Evolutionary conservation across 2,888 invertebrate genomes (phyloP).

Genomic region (Halocaridina rubra): DNA sequence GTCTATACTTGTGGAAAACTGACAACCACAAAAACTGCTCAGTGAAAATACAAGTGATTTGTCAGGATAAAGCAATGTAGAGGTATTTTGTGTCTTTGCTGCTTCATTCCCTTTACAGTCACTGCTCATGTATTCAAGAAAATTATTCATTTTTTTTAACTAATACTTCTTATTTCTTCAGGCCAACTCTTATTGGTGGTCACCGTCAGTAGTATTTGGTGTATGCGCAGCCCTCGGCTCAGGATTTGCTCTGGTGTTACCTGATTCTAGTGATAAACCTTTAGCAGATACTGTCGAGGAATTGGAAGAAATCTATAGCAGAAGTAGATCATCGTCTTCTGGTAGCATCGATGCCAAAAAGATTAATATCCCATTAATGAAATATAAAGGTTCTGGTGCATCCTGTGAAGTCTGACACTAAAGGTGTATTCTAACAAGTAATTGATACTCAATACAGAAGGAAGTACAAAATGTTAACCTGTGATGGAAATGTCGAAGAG

Average conservation of each 20-base stretch:
- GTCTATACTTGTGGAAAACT: background rate
- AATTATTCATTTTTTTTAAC: background rate
- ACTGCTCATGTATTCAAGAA: no score
- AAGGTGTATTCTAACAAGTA: no score
- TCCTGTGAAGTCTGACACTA: background rate
- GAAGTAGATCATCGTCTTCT: slow-evolving; percentile 2
- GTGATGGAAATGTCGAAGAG: no score
- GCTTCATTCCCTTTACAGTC: background rate
- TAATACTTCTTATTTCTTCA: background rate
- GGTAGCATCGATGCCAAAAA: slow-evolving; percentile 23
- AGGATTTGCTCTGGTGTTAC: slow-evolving; percentile 38
- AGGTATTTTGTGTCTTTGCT: no score
- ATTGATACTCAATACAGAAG: no score
- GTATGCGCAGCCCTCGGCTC: slow-evolving; percentile 35
- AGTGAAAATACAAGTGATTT: no score
- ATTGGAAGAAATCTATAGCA: slow-evolving; percentile 40
- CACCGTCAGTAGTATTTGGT: slow-evolving; percentile 53
- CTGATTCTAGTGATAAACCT: slow-evolving; percentile 48
- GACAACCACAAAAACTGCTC: no score
- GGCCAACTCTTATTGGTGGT: slow-evolving; percentile 37
- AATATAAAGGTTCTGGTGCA: background rate
- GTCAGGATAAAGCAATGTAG: no score
- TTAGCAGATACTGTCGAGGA: slow-evolving; percentile 56
- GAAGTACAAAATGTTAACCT: no score
- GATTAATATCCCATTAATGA: no score